These are phyloP conservation scores for Eidolon helvum DNA, from an alignment of 2,113 vertebrate genomes.

Conservation along the genomic window DNA sequence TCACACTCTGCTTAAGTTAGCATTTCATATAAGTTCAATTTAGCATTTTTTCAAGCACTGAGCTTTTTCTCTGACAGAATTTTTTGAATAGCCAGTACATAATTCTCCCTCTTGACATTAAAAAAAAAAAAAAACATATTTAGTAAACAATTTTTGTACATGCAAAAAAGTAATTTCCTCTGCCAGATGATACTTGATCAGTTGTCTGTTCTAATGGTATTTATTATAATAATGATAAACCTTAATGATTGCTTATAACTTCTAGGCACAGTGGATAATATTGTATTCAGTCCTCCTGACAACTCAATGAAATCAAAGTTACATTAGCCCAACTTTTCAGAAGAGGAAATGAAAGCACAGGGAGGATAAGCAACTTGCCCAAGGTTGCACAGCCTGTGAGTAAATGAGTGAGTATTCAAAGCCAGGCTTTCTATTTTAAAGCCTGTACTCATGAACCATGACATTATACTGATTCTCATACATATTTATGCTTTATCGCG, in stretches of 20 bases:
- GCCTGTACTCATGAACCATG: background rate
- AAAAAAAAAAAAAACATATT: background rate
- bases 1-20: background rate
- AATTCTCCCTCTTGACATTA: background rate
- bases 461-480: background rate
- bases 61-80: background rate
- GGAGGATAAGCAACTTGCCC: background rate
- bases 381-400: background rate
- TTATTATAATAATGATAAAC: background rate
- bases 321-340: background rate
- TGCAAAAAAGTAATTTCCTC: background rate
- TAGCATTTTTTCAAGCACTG: background rate
- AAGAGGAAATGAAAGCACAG: background rate
- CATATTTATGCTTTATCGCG: background rate
- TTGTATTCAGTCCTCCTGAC: background rate
- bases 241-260: background rate
- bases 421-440: background rate
- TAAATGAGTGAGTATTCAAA: background rate
- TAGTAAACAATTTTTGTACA: background rate
- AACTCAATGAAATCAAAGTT: background rate
- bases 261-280: background rate
- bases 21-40: background rate
- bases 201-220: background rate
- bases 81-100: background rate
- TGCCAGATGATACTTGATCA: background rate